phyloP scores from a whole-genome alignment of 2,797 vertebrate species.

The Nannoperca australis region DNA sequence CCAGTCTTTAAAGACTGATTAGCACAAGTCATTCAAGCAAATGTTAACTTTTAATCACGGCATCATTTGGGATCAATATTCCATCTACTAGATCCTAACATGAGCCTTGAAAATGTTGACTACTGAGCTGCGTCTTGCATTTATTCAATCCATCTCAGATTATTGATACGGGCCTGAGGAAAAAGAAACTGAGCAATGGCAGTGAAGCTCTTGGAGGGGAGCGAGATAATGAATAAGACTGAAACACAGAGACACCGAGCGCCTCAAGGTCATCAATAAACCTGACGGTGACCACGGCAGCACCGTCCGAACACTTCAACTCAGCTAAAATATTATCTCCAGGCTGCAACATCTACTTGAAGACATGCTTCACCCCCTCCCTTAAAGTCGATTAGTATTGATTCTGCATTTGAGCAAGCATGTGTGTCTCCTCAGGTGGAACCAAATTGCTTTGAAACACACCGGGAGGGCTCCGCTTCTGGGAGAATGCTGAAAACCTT shows the following conservation, averaged over 20 bases:
- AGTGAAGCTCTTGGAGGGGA: constrained; percentile 31
- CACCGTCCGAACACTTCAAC: constrained; percentile 61
- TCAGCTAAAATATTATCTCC: constrained; percentile 79
- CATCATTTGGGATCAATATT: constrained; percentile 62
- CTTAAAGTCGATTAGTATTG: constrained; percentile 82
- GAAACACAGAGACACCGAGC: constrained; percentile 56
- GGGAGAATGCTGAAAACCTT: constrained; percentile 65
- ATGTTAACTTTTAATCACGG: constrained; percentile 64
- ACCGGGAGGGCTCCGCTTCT: constrained; percentile 58
- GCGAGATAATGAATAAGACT: constrained; percentile 56
- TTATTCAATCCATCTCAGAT: constrained; percentile 52
- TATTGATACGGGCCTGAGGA: constrained; percentile 61
- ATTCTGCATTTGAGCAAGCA: constrained; percentile 79
- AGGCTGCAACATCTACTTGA: constrained; percentile 69
- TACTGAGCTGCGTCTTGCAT: constrained; percentile 24
- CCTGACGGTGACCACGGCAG: constrained; percentile 53
- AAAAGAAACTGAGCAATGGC: constrained; percentile 41
- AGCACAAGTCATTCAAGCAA: constrained; percentile 37
- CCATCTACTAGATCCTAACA: constrained; percentile 43
- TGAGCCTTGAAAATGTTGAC: constrained; percentile 42
- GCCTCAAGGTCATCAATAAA: constrained; percentile 74
- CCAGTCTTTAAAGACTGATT: constrained; percentile 32
- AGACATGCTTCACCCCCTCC: constrained; percentile 52
- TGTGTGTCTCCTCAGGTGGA: constrained; percentile 79
- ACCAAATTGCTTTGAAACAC: constrained; percentile 79